phyloP scores from a whole-genome alignment of 2,888 invertebrate species.

The Aethes cnicana region DNA sequence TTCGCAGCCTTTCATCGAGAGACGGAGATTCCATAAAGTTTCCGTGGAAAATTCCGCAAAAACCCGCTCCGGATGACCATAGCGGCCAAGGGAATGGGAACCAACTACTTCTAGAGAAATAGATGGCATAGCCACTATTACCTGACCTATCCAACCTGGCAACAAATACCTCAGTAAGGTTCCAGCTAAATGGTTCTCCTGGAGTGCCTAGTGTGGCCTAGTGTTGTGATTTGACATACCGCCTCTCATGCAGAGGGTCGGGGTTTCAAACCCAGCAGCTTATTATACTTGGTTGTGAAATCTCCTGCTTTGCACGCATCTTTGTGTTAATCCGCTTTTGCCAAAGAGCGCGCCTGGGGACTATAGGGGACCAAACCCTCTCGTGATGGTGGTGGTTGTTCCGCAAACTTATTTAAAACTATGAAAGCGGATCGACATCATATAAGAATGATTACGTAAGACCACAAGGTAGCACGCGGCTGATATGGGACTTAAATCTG shows the following conservation, averaged over 20 bases:
- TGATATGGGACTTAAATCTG: constrained; percentile 30
- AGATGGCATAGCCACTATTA: not conserved
- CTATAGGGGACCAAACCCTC: too few relatives aligned
- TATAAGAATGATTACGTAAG: constrained; percentile 14
- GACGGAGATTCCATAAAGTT: constrained; percentile 47
- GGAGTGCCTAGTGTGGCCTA: too few relatives aligned
- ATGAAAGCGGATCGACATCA: constrained; percentile 6
- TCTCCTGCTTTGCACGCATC: too few relatives aligned
- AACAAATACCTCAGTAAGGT: not conserved
- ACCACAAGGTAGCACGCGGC: constrained; percentile 13
- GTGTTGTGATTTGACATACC: too few relatives aligned
- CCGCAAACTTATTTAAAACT: too few relatives aligned
- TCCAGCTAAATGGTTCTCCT: not conserved
- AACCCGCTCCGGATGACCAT: constrained; percentile 44
- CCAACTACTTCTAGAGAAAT: constrained; percentile 3
- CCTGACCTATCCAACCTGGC: constrained; percentile 3
- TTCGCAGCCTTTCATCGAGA: constrained; percentile 13
- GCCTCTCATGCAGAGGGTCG: not conserved
- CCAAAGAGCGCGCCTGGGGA: too few relatives aligned
- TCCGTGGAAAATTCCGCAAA: constrained; percentile 43
- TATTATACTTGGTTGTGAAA: too few relatives aligned
- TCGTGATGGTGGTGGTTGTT: too few relatives aligned
- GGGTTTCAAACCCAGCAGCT: too few relatives aligned
- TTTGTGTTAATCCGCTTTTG: too few relatives aligned
- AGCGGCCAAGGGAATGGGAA: constrained; percentile 50